A percentile compares a stretch with the other conserved stretches of the same genome.
Evolutionary conservation across 2,113 vertebrate species (phyloP).

Genomic region (Equus przewalskii): DNA sequence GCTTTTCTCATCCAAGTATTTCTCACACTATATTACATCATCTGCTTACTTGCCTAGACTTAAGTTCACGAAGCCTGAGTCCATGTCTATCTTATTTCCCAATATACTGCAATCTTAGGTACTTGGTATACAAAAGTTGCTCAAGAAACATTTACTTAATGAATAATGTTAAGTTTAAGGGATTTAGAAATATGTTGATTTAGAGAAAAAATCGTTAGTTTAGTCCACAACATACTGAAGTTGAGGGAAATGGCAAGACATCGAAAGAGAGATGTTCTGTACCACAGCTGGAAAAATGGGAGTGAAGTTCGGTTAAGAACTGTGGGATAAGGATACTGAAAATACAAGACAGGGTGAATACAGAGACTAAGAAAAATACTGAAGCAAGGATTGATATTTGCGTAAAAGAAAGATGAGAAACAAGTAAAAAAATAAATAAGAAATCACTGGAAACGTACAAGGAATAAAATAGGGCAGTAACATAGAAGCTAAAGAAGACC

Average conservation of each 20-base stretch:
- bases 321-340: not conserved
- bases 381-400: not conserved
- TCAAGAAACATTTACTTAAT: conserved; percentile 34
- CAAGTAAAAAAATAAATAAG: not conserved
- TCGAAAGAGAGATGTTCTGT: not conserved
- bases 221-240: not conserved
- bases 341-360: not conserved
- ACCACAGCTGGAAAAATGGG: not conserved
- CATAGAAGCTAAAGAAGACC: not conserved
- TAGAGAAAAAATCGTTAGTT: not conserved
- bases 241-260: not conserved
- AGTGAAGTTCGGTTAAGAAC: not conserved
- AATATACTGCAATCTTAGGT: not conserved
- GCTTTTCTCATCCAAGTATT: not conserved
- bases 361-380: not conserved
- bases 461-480: not conserved
- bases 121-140: not conserved
- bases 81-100: not conserved
- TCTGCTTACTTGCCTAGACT: not conserved
- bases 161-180: not conserved
- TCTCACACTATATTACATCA: not conserved
- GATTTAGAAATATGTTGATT: not conserved
- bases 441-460: not conserved
- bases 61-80: not conserved
- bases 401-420: not conserved